Conservation (phyloP, 2,113 vertebrate species). For the Jaculus jaculus region DNA sequence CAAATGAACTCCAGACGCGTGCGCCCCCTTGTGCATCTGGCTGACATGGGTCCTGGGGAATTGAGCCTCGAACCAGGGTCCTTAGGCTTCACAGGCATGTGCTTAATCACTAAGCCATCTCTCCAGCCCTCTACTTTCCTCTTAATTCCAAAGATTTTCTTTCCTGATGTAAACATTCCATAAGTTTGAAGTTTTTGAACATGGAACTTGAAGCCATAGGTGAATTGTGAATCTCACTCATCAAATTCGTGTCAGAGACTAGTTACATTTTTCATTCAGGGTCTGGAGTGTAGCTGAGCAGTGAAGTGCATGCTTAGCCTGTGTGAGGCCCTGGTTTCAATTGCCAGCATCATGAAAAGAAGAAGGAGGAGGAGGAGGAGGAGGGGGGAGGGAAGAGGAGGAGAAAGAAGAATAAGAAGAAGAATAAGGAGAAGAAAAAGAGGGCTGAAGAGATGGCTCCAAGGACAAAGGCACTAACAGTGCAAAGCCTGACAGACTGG, state of each 20-base stretch:
- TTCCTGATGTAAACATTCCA: neutral
- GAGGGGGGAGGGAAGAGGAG: neutral
- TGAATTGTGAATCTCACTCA: neutral
- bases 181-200: conserved; percentile 14
- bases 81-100: too few relatives aligned
- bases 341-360: neutral
- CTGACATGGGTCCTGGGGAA: too few relatives aligned
- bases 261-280: neutral
- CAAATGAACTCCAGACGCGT: too few relatives aligned
- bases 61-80: too few relatives aligned
- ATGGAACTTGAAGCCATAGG: neutral
- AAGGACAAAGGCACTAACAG: too few relatives aligned
- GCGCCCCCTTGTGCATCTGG: too few relatives aligned
- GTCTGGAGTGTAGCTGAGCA: neutral
- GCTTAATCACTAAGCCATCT: too few relatives aligned
- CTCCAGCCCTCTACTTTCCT: neutral
- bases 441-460: neutral
- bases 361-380: too few relatives aligned
- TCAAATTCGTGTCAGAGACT: neutral
- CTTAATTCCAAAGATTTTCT: conserved; percentile 14
- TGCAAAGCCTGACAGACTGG: too few relatives aligned
- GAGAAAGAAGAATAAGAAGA: too few relatives aligned
- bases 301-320: neutral
- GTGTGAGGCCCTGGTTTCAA: neutral
- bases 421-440: too few relatives aligned